Conservation (phyloP, 1,140 invertebrate genomes). For the Tetramorium alpestre region DNA sequence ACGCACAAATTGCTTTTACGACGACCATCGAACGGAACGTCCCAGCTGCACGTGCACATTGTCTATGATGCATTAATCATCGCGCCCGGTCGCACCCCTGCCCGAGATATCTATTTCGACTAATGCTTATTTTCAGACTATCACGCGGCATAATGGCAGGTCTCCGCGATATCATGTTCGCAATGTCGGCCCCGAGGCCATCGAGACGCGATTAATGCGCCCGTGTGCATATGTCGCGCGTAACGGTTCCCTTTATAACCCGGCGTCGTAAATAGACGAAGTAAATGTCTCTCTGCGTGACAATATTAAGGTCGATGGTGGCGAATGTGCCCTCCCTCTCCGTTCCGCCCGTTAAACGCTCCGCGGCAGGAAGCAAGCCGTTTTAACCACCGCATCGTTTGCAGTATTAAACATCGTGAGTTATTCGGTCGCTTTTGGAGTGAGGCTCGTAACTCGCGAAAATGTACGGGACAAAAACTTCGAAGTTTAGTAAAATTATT, state of each 20-base stretch:
- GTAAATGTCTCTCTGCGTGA: conserved; percentile 49
- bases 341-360: neutral
- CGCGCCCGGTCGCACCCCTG: neutral
- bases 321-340: neutral
- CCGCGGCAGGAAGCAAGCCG: neutral
- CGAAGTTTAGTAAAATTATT: neutral
- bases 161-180: conserved; percentile 32
- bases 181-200: conserved; percentile 62
- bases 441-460: neutral
- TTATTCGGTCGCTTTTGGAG: neutral
- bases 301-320: conserved; percentile 58
- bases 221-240: conserved; percentile 67
- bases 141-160: conserved; percentile 49
- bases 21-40: neutral
- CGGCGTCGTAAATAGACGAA: conserved; percentile 44
- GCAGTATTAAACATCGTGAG: neutral
- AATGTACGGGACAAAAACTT: neutral
- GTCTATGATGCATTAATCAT: conserved; percentile 46
- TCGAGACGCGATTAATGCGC: conserved; percentile 77
- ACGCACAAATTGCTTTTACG: conserved; percentile 47
- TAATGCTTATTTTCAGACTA: conserved; percentile 59
- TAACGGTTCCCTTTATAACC: conserved; percentile 48
- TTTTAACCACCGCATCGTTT: conserved; percentile 37
- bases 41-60: conserved; percentile 28
- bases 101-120: conserved; percentile 57